These are phyloP conservation scores for Pristionchus mayeri DNA, from an alignment of 2,888 invertebrate genomes.

Conservation along the genomic window DNA sequence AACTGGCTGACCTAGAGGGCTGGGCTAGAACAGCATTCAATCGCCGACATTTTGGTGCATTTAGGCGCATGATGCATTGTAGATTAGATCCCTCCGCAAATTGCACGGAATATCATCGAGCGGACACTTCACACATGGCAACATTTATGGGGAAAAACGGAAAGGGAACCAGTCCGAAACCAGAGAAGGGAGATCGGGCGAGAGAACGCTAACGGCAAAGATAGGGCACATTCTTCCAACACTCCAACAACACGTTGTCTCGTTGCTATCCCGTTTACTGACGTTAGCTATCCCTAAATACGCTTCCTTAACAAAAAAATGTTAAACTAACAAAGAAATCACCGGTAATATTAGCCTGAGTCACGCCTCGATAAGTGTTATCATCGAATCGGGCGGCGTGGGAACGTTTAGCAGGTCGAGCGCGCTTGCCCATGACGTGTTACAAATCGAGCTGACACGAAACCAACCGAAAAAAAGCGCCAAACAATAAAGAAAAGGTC, in stretches of 20 bases:
- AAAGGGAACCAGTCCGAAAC: neutral
- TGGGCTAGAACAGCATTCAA: too few species aligned
- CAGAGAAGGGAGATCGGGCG: constrained; percentile 9
- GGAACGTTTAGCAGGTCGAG: neutral
- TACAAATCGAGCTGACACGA: neutral
- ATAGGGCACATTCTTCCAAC: neutral
- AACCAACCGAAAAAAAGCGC: neutral
- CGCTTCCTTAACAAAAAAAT: too few species aligned
- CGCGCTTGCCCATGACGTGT: constrained; percentile 37
- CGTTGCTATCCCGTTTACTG: neutral
- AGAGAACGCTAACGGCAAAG: neutral
- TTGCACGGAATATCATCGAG: neutral
- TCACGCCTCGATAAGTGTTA: neutral
- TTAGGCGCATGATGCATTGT: too few species aligned
- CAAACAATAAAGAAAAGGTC: too few species aligned
- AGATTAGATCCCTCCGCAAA: too few species aligned
- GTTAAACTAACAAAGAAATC: neutral
- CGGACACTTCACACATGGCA: neutral
- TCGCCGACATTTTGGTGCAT: too few species aligned
- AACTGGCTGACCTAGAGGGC: too few species aligned
- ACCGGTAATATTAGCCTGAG: neutral
- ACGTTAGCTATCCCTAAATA: too few species aligned
- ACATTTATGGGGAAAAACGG: neutral
- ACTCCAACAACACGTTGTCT: neutral
- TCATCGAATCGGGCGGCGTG: neutral